Evolutionary conservation across 2,888 invertebrate genomes (phyloP).

Genomic region (Philaethria dido): DNA sequence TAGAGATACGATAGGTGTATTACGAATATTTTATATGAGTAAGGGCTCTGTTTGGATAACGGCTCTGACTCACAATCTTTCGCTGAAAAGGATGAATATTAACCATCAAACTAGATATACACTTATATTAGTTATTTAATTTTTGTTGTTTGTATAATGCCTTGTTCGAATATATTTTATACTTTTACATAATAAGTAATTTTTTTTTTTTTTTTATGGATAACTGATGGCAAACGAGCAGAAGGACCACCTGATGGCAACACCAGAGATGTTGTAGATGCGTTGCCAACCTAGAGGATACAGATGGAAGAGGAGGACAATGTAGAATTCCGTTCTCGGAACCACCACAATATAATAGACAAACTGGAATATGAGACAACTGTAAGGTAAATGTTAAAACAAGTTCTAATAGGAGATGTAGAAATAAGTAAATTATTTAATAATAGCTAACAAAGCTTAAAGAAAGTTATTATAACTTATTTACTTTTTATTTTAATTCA

Average conservation of each 20-base stretch:
- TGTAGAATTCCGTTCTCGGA: too few relatives aligned
- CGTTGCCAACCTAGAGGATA: too few relatives aligned
- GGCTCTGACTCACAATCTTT: constrained; percentile 64
- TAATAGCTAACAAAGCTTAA: neutral
- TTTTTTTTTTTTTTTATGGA: too few relatives aligned
- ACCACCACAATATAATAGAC: neutral
- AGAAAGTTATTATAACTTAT: neutral
- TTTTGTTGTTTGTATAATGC: neutral
- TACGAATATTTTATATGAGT: constrained; percentile 50
- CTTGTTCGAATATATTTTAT: neutral
- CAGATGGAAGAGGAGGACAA: too few relatives aligned
- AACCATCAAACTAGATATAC: constrained; percentile 45
- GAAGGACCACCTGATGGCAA: too few relatives aligned
- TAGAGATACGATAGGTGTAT: constrained; percentile 40
- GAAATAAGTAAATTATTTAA: neutral
- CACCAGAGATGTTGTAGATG: too few relatives aligned
- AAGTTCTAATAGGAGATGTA: neutral
- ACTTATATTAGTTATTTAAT: neutral
- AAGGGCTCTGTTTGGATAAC: constrained; percentile 58
- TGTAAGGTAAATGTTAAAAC: constrained; percentile 4
- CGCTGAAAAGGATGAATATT: constrained; percentile 68
- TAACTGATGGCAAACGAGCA: too few relatives aligned
- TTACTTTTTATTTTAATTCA: too few relatives aligned
- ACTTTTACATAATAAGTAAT: neutral
- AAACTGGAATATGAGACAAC: neutral